Evolutionary conservation across 2,797 vertebrate genomes (phyloP).

Genomic region (Dromococcyx pavoninus): DNA sequence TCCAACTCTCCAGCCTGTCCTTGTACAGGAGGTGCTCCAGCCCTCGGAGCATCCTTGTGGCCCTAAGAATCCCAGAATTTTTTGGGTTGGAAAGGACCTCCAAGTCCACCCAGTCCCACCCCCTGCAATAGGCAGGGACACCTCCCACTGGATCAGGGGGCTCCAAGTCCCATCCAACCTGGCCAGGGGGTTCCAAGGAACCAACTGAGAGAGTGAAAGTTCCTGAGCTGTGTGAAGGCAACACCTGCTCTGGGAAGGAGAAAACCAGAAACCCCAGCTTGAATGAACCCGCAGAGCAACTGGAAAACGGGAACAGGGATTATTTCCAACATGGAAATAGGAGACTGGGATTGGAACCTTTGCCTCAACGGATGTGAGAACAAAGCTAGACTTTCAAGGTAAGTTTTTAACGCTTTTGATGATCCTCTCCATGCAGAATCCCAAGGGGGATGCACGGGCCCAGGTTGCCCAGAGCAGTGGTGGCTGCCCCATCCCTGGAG

Average conservation of each 20-base stretch:
- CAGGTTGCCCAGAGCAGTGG: too few species aligned
- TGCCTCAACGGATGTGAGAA: background rate
- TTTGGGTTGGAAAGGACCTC: too few species aligned
- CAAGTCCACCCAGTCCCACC: too few species aligned
- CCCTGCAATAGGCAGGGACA: too few species aligned
- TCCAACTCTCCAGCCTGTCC: too few species aligned
- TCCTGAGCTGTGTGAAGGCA: background rate
- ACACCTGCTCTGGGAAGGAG: too few species aligned
- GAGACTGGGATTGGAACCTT: background rate
- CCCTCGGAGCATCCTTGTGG: too few species aligned
- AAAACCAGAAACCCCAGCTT: background rate
- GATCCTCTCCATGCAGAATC: background rate
- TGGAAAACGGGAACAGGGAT: background rate
- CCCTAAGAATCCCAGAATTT: too few species aligned
- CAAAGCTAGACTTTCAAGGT: background rate
- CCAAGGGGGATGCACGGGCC: background rate
- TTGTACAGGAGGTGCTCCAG: too few species aligned
- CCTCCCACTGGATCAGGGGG: too few species aligned
- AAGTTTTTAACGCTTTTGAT: background rate
- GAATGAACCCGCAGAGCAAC: accelerated
- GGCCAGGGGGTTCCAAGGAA: background rate
- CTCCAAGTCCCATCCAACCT: too few species aligned
- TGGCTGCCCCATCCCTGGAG: too few species aligned
- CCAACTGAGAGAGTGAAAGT: background rate
- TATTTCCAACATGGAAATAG: background rate